A percentile compares a stretch with the other conserved stretches of the same genome.
phyloP scores from a whole-genome alignment of 2,888 invertebrate species.

The Patella depressa region DNA sequence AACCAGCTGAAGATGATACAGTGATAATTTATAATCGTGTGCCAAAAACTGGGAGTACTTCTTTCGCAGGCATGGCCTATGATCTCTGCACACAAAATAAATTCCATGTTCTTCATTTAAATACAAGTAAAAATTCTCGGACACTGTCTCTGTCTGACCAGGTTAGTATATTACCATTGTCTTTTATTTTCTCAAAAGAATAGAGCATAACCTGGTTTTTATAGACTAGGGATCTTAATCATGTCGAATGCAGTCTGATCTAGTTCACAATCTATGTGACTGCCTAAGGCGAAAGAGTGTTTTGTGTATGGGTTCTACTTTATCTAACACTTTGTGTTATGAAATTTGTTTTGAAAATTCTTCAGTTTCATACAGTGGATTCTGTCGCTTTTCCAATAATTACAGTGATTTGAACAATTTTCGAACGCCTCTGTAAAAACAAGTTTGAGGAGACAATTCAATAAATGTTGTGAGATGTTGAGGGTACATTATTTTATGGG shows the following conservation, averaged over 20 bases:
- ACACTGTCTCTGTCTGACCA: slow-evolving; percentile 95
- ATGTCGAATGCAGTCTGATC: too few relatives aligned
- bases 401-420: too few relatives aligned
- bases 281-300: too few relatives aligned
- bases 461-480: not conserved
- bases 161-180: slow-evolving; percentile 70
- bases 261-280: too few relatives aligned
- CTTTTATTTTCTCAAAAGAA: not conserved
- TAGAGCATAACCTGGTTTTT: not conserved
- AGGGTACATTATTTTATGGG: not conserved
- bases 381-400: too few relatives aligned
- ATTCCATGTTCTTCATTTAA: slow-evolving; percentile 92
- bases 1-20: slow-evolving; percentile 50
- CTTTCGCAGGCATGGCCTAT: slow-evolving; percentile 92
- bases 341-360: too few relatives aligned
- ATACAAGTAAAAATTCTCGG: slow-evolving; percentile 95
- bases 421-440: too few relatives aligned
- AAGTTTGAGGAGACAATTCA: too few relatives aligned
- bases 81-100: slow-evolving; percentile 83
- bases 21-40: slow-evolving; percentile 94
- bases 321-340: too few relatives aligned
- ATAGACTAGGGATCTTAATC: too few relatives aligned
- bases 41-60: slow-evolving; percentile 97
- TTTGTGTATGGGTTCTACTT: too few relatives aligned
- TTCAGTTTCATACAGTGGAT: too few relatives aligned